Percentiles rank a stretch among this genome's conserved stretches.
Evolutionary conservation across 2,113 vertebrate genomes (phyloP).

Genomic region (Illadopsis cleaveri): DNA sequence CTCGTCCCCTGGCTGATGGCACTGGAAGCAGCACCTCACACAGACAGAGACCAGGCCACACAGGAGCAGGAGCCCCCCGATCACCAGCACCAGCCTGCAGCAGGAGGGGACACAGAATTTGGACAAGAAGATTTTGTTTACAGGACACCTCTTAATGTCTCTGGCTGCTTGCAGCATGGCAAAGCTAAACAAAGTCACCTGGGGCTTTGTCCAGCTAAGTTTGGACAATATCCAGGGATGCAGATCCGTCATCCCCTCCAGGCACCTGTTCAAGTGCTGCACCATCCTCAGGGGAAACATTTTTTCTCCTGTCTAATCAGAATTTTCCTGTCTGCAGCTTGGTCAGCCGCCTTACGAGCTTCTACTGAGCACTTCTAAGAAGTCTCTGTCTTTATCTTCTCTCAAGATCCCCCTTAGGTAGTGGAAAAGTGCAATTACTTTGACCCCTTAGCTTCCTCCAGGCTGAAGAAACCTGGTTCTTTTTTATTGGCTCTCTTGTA

Average conservation of each 20-base stretch:
- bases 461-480: neutral
- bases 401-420: neutral
- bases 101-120: neutral
- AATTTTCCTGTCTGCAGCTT: neutral
- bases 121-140: neutral
- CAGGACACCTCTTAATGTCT: neutral
- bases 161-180: neutral
- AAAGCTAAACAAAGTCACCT: neutral
- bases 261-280: neutral
- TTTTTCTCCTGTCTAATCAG: neutral
- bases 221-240: neutral
- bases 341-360: neutral
- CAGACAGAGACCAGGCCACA: slow-evolving; percentile 71
- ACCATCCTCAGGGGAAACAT: neutral
- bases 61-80: slow-evolving; percentile 69
- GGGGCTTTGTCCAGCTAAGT: neutral
- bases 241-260: neutral
- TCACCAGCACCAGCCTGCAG: slow-evolving; percentile 72
- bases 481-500: neutral
- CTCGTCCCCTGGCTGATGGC: slow-evolving; percentile 48
- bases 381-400: neutral
- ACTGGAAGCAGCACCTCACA: slow-evolving; percentile 69
- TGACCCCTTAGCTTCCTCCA: neutral
- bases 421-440: neutral
- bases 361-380: neutral